Evolutionary conservation across 2,113 vertebrate species (phyloP).

Genomic region (Myiopsitta monachus): DNA sequence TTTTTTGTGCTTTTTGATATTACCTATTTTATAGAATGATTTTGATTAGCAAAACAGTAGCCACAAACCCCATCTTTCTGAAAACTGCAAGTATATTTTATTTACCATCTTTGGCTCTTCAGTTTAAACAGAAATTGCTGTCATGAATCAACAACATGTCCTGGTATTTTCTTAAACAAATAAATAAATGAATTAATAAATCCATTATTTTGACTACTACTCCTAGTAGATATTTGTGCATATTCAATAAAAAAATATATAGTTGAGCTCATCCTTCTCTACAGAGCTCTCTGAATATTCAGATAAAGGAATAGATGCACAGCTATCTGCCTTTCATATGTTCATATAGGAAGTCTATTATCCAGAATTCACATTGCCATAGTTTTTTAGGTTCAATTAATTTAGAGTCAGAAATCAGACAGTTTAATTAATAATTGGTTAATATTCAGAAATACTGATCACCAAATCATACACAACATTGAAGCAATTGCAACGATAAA

Average conservation of each 20-base stretch:
- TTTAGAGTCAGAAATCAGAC: neutral
- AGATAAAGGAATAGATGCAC: neutral
- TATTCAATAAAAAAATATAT: neutral
- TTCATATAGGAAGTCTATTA: neutral
- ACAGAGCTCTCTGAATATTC: neutral
- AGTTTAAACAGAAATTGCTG: neutral
- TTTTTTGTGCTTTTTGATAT: neutral
- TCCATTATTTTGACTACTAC: neutral
- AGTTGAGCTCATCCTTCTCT: neutral
- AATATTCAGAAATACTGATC: neutral
- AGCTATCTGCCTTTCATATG: neutral
- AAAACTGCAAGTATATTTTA: neutral
- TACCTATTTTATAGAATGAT: neutral
- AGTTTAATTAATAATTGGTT: neutral
- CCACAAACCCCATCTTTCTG: neutral
- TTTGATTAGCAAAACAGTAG: neutral
- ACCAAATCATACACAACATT: neutral
- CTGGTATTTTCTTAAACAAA: neutral
- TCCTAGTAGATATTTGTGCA: neutral
- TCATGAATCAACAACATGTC: neutral
- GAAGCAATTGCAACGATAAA: neutral
- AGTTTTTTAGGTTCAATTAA: neutral
- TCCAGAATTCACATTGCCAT: neutral
- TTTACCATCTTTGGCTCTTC: neutral
- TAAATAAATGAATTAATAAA: neutral